These are phyloP conservation scores for Anarhynchus alexandrinus DNA, from an alignment of 2,113 vertebrate species.

Conservation along the genomic window DNA sequence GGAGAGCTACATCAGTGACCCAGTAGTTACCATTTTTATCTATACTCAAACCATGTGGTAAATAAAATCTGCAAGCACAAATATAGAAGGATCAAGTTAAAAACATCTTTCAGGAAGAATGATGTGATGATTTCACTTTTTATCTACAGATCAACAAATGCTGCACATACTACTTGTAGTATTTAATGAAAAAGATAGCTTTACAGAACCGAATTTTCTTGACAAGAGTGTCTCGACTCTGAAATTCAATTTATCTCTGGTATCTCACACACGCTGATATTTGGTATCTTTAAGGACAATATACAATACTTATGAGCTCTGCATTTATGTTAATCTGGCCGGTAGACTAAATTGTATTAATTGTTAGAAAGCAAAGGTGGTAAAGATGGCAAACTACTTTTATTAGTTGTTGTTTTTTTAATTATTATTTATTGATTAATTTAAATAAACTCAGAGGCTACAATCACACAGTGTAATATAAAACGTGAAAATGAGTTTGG, in stretches of 20 bases:
- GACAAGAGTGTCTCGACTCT: neutral
- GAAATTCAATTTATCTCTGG: neutral
- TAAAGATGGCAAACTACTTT: neutral
- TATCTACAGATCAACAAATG: neutral
- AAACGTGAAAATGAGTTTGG: neutral
- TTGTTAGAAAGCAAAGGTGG: neutral
- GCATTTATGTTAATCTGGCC: neutral
- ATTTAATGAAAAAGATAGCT: neutral
- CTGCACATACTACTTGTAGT: neutral
- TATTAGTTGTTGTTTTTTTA: neutral
- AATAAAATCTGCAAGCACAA: slow-evolving; percentile 85
- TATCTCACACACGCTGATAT: neutral
- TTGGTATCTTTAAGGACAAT: neutral
- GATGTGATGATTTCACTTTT: neutral
- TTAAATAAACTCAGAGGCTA: neutral
- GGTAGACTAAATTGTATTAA: neutral
- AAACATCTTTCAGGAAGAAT: neutral
- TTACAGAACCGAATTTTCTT: neutral
- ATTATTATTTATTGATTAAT: neutral
- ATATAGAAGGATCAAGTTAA: neutral
- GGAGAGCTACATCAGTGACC: slow-evolving; percentile 97
- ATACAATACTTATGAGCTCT: neutral
- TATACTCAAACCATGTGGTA: slow-evolving; percentile 92
- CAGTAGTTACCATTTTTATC: slow-evolving; percentile 91
- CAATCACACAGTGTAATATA: neutral